Evolutionary conservation across 2,888 invertebrate species (phyloP).

Genomic region (Drosophila lutescens): DNA sequence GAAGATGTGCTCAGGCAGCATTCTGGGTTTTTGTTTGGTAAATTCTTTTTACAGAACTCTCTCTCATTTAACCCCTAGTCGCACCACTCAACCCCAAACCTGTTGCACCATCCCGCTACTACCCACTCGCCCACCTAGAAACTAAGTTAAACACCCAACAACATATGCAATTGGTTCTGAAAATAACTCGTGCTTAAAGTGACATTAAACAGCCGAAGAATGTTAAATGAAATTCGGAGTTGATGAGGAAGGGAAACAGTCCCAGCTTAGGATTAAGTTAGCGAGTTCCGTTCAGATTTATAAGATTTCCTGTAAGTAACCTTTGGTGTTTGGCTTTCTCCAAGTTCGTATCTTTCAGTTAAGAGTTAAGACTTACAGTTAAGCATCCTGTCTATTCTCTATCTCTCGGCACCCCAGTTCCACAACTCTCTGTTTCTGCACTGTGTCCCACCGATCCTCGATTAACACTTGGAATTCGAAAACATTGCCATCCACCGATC

Average conservation of each 20-base stretch:
- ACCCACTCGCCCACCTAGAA: constrained; percentile 23
- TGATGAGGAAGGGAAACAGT: constrained; percentile 57
- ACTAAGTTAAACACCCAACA: constrained; percentile 11
- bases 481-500: constrained; percentile 5
- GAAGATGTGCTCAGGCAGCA: constrained; percentile 84
- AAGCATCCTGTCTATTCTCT: constrained; percentile 22
- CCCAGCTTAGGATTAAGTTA: constrained; percentile 55
- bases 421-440: constrained; percentile 18
- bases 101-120: constrained; percentile 38
- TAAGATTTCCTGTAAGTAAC: constrained; percentile 47
- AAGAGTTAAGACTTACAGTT: constrained; percentile 17
- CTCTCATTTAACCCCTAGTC: constrained; percentile 24
- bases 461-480: constrained; percentile 29
- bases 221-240: constrained; percentile 82
- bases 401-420: constrained; percentile 26
- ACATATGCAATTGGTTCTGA: constrained; percentile 28
- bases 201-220: constrained; percentile 45
- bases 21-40: constrained; percentile 84
- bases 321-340: constrained; percentile 70
- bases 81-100: constrained; percentile 50
- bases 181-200: constrained; percentile 34
- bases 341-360: constrained; percentile 38
- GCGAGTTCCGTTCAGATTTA: constrained; percentile 41
- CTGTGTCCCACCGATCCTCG: constrained; percentile 16
- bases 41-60: constrained; percentile 69